Evolutionary conservation across 2,797 vertebrate species (phyloP), one percentile per base, ranked within the genome.

Genomic region (Siniperca scherzeri): DNA sequence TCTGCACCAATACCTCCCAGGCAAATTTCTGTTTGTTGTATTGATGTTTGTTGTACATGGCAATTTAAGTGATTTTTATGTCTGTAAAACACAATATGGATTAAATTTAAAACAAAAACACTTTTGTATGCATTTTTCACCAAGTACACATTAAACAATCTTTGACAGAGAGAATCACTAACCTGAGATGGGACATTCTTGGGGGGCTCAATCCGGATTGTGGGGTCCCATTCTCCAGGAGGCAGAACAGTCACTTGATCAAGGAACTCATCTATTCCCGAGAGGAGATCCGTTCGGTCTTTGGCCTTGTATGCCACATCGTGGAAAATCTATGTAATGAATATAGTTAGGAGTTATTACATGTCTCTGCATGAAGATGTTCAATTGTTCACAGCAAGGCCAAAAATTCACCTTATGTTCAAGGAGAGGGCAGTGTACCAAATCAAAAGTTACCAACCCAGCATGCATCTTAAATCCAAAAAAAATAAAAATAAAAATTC

Each of bases 221-320:
- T 97, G 87, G 98, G 98, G 93, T 99, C 98, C 98, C 98, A 99
- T 89, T 99, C 98, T 83, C 98, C 98, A 53, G 98, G 98, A 86
- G 98, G 98, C 64, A 99, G 94, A 76, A 99, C 98, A 68, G 97
- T 99, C 73, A 99, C 98, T 95, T 99, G 98, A 93, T 99, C 98
- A 79, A 99, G 97, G 94, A 99, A 99, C 90, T 99, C 98, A 87
- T 99, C 98, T 79, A 99, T 97, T 90, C 98, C 98, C 73, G 98
- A 98, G 70, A 99, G 95, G 17, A 99, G 96, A 93, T 99, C 97
- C 33, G 96, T 97, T 89, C 98, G 92, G 91, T 99, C 98, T 95
- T 98, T 99, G 89, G 98, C 98, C 95, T 98, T 99, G 93, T 99
- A 99, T 40, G 98, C 98, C 92, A 99, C 98, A 82, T 99, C 98